These are phyloP conservation scores for Staurois parvus DNA, from an alignment of 2,797 vertebrate species.

Conservation along the genomic window DNA sequence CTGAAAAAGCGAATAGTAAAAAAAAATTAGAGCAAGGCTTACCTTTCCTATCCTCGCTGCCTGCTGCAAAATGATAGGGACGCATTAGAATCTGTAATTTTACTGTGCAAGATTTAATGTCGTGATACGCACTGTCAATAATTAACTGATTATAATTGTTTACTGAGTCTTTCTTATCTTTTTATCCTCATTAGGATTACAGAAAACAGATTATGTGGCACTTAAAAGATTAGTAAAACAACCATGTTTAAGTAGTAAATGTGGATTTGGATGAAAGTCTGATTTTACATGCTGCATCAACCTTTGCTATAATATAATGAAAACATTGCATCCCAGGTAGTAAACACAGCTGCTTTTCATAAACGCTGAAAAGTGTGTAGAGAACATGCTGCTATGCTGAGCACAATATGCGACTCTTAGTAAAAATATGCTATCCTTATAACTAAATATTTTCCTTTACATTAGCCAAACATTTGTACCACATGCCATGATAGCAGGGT, in stretches of 20 bases:
- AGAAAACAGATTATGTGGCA: conserved; percentile 12
- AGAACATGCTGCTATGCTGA: too few species aligned
- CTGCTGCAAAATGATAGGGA: background rate
- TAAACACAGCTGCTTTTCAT: too few species aligned
- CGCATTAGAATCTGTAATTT: background rate
- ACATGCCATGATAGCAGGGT: too few species aligned
- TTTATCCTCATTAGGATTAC: conserved; percentile 25
- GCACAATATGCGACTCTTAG: too few species aligned
- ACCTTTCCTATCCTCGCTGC: background rate
- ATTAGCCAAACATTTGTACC: too few species aligned
- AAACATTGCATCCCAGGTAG: too few species aligned
- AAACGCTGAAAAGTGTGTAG: too few species aligned
- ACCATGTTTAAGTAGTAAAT: background rate
- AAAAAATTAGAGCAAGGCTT: background rate
- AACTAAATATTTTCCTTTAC: too few species aligned
- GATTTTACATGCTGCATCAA: background rate
- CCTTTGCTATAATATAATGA: too few species aligned
- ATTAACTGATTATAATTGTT: conserved; percentile 4
- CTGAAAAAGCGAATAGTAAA: background rate
- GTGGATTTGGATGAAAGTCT: background rate
- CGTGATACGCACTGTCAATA: background rate
- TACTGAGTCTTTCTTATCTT: background rate
- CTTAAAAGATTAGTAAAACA: conserved; percentile 8
- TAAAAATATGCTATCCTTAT: too few species aligned
- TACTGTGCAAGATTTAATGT: background rate